Evolutionary conservation across 1,140 invertebrate species (phyloP), one percentile per base, ranked within the genome.

Genomic region (Caenorhabditis brenneri): DNA sequence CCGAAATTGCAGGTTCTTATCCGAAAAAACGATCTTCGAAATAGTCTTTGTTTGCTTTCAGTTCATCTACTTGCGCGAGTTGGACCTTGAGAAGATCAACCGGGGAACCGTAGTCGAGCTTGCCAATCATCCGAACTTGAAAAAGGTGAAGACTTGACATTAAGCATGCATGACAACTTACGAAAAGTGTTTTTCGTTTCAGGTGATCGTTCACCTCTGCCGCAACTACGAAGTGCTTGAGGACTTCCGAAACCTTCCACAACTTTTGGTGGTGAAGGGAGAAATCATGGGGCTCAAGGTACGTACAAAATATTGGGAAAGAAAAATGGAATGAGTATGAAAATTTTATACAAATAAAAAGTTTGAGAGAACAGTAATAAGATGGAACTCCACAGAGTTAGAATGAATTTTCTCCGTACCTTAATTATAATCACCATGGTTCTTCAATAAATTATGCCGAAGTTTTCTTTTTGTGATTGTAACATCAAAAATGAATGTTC

Each of bases 21-120:
- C 5, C 46, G 10, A 48, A 74, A 33, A 27, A 42, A 19, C 4
- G 22, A 33, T 74, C 65, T 42, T 0, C 15, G 33, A 42, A 65
- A 65, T 15, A 39, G 3, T 49, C 7, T 74, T 42, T 74, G 33
- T 31, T 74, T 74, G 39, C 9, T 86, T 89, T 82, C 53, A 90
- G 89, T 90, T 90, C 80, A 86, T 90, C 29, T 90, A 90, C 69
- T 82, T 90, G n/a, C 88, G 89, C 31, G 89, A 90, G 69, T 74
- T 90, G 51, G 88, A 90, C 83, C 53, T 90, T 6, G 89, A 90
- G 79, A 89, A 89, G 79, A 89, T 90, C 60, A 90, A 90, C 79
- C 42, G 89, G 16, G 89, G 74, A n/a, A 91, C 89, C n/a, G 89
- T 90, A 22, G 89, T 87, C 39, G 84, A 88, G 58, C 79, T 90